These are phyloP conservation scores for Odontesthes bonariensis DNA, from an alignment of 2,113 vertebrate genomes.

Conservation along the genomic window DNA sequence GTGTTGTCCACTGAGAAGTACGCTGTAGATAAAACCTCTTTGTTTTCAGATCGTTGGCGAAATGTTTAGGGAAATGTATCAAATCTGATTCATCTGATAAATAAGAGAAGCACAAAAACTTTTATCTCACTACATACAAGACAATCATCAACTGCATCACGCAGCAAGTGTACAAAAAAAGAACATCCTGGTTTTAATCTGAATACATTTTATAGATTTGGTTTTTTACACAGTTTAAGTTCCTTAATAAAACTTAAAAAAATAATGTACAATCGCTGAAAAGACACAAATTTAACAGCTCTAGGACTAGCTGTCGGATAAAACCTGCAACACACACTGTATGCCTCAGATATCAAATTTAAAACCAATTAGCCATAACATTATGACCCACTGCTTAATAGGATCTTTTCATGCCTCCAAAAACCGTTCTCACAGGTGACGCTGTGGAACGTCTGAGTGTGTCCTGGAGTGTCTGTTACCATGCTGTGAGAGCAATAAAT, in stretches of 20 bases:
- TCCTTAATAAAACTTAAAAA: not conserved
- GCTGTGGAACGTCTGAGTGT: too few relatives aligned
- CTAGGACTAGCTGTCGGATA: constrained; percentile 5
- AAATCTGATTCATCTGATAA: not conserved
- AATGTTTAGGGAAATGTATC: not conserved
- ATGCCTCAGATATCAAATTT: not conserved
- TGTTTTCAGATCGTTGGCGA: not conserved
- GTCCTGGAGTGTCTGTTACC: not conserved
- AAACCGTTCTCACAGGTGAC: too few relatives aligned
- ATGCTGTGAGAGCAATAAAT: not conserved
- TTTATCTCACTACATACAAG: not conserved
- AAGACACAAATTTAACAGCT: not conserved
- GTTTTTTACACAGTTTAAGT: constrained; percentile 9
- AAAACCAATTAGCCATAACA: not conserved
- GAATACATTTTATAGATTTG: constrained; percentile 2
- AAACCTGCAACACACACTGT: constrained; percentile 17
- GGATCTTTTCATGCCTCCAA: too few relatives aligned
- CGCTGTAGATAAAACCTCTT: constrained; percentile 11
- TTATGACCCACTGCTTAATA: not conserved
- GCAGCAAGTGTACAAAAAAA: constrained; percentile 10
- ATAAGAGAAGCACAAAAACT: not conserved
- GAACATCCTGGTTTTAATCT: constrained; percentile 17
- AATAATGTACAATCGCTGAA: not conserved
- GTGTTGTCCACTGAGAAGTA: constrained; percentile 5
- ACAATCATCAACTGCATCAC: not conserved